Evolutionary conservation across 2,797 vertebrate genomes (phyloP).

Genomic region (Pteronotus mesoamericanus): DNA sequence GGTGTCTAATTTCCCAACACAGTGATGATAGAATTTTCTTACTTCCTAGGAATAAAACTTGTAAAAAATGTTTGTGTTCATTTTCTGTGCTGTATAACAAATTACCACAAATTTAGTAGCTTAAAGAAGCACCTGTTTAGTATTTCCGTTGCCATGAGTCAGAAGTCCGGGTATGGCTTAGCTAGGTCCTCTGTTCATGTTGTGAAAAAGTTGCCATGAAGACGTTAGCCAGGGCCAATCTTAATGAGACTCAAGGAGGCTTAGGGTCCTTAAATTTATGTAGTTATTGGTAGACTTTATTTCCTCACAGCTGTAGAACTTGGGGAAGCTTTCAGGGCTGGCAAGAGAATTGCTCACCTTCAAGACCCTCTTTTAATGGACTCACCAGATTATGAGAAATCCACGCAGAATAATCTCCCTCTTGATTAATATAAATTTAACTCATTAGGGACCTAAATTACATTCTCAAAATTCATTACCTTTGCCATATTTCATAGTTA

Average conservation of each 20-base stretch:
- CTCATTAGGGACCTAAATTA: neutral
- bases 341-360: neutral
- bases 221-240: neutral
- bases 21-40: neutral
- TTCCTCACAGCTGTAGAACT: neutral
- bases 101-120: neutral
- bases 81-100: neutral
- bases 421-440: neutral
- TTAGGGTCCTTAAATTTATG: neutral
- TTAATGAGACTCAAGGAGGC: neutral
- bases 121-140: neutral
- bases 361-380: neutral
- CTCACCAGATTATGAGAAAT: neutral
- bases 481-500: neutral
- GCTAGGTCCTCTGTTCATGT: neutral
- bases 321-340: neutral
- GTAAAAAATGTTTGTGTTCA: neutral
- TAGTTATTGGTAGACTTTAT: neutral
- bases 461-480: neutral
- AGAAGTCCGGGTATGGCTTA: neutral
- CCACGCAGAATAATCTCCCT: neutral
- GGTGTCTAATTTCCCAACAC: neutral
- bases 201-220: neutral
- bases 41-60: constrained; percentile 9
- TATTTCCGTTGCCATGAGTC: neutral